These are phyloP conservation scores for Coracopsis vasa DNA, from an alignment of 2,113 vertebrate genomes.

Conservation along the genomic window DNA sequence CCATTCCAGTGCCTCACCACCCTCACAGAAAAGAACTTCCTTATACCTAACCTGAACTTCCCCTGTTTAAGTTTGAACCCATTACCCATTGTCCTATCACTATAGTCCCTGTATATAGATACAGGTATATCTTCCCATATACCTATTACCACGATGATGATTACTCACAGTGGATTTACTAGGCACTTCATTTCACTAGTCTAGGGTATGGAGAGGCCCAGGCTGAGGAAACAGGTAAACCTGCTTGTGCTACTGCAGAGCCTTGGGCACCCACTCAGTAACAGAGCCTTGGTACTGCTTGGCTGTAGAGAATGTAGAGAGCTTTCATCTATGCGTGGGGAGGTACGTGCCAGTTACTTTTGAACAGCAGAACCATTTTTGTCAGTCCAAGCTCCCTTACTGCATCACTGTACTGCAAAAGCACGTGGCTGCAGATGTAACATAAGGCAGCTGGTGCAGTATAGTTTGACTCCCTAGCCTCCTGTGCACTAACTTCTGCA, in stretches of 20 bases:
- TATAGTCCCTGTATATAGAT: not conserved
- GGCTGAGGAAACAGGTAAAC: not conserved
- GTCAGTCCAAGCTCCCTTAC: not conserved
- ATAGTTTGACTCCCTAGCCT: not conserved
- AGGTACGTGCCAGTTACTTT: not conserved
- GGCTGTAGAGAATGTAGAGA: not conserved
- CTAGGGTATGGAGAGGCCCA: not conserved
- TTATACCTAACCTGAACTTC: not conserved
- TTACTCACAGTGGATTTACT: not conserved
- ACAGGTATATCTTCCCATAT: not conserved
- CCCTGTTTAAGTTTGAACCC: not conserved
- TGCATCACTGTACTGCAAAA: not conserved
- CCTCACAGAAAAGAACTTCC: not conserved
- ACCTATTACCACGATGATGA: not conserved
- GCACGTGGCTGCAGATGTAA: not conserved
- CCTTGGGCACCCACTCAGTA: not conserved
- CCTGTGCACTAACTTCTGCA: not conserved
- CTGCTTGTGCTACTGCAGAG: fast-evolving
- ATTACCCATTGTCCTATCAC: not conserved
- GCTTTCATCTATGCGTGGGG: not conserved
- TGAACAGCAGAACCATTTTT: not conserved
- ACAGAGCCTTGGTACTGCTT: not conserved
- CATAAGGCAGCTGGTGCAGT: not conserved
- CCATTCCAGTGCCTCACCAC: not conserved
- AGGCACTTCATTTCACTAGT: not conserved